Percentiles rank a stretch among this genome's conserved stretches.
Conservation (phyloP, 2,888 invertebrate genomes). For the Rotaria magnacalcarata region DNA sequence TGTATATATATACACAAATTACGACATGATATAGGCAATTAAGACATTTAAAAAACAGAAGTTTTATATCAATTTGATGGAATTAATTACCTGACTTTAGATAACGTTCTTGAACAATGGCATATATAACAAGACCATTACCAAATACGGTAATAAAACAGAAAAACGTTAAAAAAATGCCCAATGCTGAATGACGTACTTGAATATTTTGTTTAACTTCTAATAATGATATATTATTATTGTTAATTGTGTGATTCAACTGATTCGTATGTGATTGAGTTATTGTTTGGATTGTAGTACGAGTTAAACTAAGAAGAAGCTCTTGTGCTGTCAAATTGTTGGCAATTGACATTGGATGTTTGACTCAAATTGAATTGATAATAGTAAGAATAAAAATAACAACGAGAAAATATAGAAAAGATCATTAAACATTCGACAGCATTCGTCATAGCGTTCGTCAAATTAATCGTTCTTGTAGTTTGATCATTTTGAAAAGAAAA, state of each 20-base stretch:
- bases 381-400: neutral
- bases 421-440: neutral
- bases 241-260: neutral
- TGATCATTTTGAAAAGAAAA: neutral
- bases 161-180: neutral
- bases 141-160: conserved; percentile 36
- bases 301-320: neutral
- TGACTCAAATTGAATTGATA: neutral
- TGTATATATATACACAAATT: too few species aligned
- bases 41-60: too few species aligned
- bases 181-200: neutral
- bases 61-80: too few species aligned
- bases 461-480: neutral
- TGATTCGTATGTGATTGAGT: neutral
- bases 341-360: neutral
- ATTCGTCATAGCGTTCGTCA: neutral
- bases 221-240: neutral
- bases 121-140: conserved; percentile 35
- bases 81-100: neutral
- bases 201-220: neutral
- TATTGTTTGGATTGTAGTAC: neutral
- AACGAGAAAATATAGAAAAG: neutral
- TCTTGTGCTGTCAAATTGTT: neutral
- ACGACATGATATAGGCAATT: too few species aligned
- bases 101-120: conserved; percentile 32